These are phyloP conservation scores for Macaca nemestrina DNA, from an alignment of 2,113 vertebrate species.

Conservation along the genomic window DNA sequence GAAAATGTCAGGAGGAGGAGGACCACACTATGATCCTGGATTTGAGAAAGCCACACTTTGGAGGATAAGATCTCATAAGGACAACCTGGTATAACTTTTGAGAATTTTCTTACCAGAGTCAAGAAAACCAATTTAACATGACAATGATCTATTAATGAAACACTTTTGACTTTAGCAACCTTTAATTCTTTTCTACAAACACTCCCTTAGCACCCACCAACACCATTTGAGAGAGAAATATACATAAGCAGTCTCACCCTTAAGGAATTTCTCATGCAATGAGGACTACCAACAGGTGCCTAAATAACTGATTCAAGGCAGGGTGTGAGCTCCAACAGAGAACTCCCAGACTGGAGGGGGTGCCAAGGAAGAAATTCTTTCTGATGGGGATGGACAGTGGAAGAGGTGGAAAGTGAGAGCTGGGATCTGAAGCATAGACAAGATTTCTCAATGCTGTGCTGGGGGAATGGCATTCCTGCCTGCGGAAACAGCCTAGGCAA, in stretches of 20 bases:
- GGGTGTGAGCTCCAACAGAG: background rate
- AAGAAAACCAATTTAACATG: background rate
- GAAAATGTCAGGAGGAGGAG: background rate
- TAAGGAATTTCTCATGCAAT: background rate
- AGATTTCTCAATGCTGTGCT: background rate
- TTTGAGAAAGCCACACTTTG: background rate
- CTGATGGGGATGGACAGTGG: background rate
- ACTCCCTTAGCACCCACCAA: background rate
- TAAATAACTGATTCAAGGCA: background rate
- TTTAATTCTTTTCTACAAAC: background rate
- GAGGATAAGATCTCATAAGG: background rate
- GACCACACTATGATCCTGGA: background rate
- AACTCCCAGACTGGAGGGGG: fast-evolving
- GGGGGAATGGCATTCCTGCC: background rate
- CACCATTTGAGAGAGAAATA: background rate
- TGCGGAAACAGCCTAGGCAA: background rate
- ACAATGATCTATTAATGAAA: background rate
- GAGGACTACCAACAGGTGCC: background rate
- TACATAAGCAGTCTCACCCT: background rate
- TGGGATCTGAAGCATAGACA: background rate
- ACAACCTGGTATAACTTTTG: constrained; percentile 6
- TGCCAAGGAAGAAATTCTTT: background rate
- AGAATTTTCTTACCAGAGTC: constrained; percentile 5
- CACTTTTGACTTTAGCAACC: background rate
- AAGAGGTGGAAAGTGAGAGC: background rate